These are phyloP conservation scores for Phrynocephalus guinanensis DNA, from an alignment of 2,797 vertebrate genomes.

Conservation along the genomic window DNA sequence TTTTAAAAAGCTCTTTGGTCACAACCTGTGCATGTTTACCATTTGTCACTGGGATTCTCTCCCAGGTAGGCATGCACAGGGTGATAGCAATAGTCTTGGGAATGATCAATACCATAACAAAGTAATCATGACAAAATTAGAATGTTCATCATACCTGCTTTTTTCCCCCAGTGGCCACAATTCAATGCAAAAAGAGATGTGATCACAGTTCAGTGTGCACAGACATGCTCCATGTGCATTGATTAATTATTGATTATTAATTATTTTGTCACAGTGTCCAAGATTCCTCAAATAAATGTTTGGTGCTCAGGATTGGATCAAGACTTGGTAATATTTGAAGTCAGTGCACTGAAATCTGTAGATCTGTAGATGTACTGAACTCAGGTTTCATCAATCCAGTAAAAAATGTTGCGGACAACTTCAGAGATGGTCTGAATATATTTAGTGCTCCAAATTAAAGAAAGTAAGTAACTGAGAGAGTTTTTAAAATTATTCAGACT, in stretches of 20 bases:
- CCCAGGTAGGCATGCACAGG: neutral
- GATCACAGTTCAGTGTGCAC: neutral
- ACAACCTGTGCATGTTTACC: neutral
- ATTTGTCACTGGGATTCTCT: neutral
- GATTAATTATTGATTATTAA: too few species aligned
- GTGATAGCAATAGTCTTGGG: neutral
- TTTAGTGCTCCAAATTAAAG: neutral
- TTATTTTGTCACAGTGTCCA: neutral
- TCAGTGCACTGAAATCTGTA: neutral
- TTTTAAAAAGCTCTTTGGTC: neutral
- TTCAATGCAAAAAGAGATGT: neutral
- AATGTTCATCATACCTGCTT: neutral
- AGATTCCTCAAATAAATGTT: neutral
- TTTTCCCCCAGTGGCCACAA: neutral
- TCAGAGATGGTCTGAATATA: neutral
- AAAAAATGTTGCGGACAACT: neutral
- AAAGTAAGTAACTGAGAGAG: neutral
- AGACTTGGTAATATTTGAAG: neutral
- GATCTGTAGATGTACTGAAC: neutral
- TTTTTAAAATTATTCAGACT: neutral
- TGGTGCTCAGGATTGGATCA: neutral
- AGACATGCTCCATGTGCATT: neutral
- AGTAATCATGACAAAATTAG: constrained; percentile 25
- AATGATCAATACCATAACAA: constrained; percentile 3
- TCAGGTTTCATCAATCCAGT: neutral